These are phyloP conservation scores for Amphipyra berbera DNA, from an alignment of 2,888 invertebrate species.

Conservation along the genomic window DNA sequence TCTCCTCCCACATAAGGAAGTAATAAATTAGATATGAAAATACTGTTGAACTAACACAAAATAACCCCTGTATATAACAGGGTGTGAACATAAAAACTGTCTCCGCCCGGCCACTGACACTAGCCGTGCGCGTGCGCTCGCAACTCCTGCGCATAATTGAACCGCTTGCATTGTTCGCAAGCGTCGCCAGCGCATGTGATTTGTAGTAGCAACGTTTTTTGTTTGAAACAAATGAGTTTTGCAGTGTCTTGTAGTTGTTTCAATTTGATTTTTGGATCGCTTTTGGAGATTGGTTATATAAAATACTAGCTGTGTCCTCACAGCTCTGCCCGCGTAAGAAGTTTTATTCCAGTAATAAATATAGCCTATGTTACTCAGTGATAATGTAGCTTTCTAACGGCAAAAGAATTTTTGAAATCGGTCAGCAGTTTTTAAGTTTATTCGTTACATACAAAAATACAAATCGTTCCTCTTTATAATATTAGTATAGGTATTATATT, in stretches of 20 bases:
- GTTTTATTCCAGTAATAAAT: no score
- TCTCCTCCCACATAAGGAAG: constrained; percentile 2
- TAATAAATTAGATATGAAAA: background rate
- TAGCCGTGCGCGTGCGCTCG: constrained; percentile 61
- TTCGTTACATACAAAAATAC: no score
- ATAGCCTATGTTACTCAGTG: no score
- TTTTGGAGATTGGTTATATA: background rate
- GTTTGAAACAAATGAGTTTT: constrained; percentile 44
- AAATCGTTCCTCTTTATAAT: no score
- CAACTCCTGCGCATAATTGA: constrained; percentile 68
- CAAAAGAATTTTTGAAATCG: no score
- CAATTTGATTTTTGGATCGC: constrained; percentile 9
- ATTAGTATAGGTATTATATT: no score
- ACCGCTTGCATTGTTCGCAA: constrained; percentile 57
- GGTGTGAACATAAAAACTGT: constrained; percentile 57
- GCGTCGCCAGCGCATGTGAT: constrained; percentile 52
- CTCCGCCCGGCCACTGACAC: constrained; percentile 53
- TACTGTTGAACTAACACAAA: background rate
- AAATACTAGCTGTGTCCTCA: background rate
- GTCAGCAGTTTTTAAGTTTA: no score
- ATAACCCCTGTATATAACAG: constrained; percentile 29
- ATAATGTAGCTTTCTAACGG: no score
- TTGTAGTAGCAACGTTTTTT: constrained; percentile 55
- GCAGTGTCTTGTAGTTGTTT: constrained; percentile 34
- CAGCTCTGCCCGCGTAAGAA: no score